phyloP scores from a whole-genome alignment of 2,113 vertebrate species.

The Gadus macrocephalus region DNA sequence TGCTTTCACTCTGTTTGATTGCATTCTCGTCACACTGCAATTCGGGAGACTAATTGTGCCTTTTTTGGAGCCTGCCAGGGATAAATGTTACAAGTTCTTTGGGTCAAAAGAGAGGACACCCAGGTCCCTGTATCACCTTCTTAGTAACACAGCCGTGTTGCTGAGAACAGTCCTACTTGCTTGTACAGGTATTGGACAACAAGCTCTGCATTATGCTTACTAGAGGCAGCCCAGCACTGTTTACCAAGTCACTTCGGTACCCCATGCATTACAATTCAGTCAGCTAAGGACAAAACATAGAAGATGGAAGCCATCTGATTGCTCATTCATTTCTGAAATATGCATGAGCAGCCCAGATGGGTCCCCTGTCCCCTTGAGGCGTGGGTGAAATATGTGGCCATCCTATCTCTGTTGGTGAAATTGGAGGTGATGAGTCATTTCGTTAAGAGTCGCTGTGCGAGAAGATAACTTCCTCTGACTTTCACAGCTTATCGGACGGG shows the following conservation, averaged over 20 bases:
- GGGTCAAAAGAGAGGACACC: too few relatives aligned
- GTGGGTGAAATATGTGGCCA: not conserved
- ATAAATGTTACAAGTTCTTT: too few relatives aligned
- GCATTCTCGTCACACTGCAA: too few relatives aligned
- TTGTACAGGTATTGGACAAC: not conserved
- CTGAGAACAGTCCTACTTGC: not conserved
- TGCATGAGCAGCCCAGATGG: conserved; percentile 12
- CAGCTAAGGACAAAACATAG: not conserved
- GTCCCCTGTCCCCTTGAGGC: not conserved
- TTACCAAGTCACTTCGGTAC: not conserved
- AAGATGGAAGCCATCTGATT: conserved; percentile 5
- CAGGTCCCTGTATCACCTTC: too few relatives aligned
- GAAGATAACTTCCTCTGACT: not conserved
- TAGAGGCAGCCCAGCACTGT: not conserved
- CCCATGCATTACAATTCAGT: not conserved
- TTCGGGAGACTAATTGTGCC: too few relatives aligned
- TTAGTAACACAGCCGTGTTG: too few relatives aligned
- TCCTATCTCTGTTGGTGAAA: not conserved
- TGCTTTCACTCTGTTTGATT: too few relatives aligned
- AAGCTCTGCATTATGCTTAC: not conserved
- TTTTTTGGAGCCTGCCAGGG: too few relatives aligned
- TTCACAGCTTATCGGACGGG: not conserved
- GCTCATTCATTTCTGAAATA: conserved; percentile 10
- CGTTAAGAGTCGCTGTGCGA: not conserved
- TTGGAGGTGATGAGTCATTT: not conserved